Base-by-base conservation (phyloP, 2,888 invertebrate species). In the Heliothis peltigera region DNA sequence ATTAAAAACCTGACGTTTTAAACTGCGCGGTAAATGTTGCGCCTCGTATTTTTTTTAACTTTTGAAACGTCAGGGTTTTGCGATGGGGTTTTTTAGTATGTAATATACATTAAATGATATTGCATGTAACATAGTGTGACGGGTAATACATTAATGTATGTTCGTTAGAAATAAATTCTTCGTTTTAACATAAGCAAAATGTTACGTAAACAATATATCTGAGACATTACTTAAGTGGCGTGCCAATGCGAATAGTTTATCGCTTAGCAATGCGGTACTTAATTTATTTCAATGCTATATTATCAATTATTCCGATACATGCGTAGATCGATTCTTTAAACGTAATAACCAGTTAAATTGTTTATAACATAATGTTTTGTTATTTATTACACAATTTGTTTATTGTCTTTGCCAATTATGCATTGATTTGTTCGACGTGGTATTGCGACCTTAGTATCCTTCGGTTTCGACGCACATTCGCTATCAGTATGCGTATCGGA, bases 401-500 rank as follows among this genome's bases (percentile, higher is more conserved):
- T 51, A 63, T 58, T 54, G 39, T 55, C 10, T 58, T 21, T 32
- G 39, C 18, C 7, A 48, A 53, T 64, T 64, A 61, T 56, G 64
- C 44, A 73, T 64, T 22, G 7, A 18, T 28, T n/a, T n/a, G n/a
- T n/a, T 54, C 46, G 49, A 21, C 43, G 64, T 70, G 59, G 48
- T 56, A 68, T 15, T 52, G 32, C 17, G 58, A 39, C 47, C 18
- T 73, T 48, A 73, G 43, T 69, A 67, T 69, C 64, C 64, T 67
- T 70, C 44, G 52, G 44, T 66, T 63, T 68, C 55, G 51, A 58
- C 51, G 57, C 57, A 64, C 56, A 63, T 63, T 57, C 52, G 46
- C 59, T 75, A 79, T 77, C 80, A 48, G 57, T 60, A 72, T 62
- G 60, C 61, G 48, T 65, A 70, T 69, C 69, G 56, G 67, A 52